Evolutionary conservation across 2,888 invertebrate genomes (phyloP).

Genomic region (Nemoura dubitans): DNA sequence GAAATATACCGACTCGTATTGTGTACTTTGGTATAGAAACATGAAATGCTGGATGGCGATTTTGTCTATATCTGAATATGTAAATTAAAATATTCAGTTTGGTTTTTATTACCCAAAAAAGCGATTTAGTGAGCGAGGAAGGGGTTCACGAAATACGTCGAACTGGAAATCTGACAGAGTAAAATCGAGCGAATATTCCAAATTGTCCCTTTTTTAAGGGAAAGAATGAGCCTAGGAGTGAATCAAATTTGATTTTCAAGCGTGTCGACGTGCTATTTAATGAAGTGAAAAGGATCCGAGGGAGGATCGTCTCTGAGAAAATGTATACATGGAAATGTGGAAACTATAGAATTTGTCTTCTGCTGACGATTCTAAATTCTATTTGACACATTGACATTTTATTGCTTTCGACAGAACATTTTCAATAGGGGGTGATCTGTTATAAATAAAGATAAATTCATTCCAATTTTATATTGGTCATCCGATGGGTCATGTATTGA

Average conservation of each 20-base stretch:
- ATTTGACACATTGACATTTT: slow-evolving; percentile 20
- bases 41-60: neutral
- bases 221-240: slow-evolving; percentile 18
- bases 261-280: slow-evolving; percentile 35
- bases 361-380: neutral
- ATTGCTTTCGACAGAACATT: neutral
- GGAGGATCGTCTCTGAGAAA: neutral
- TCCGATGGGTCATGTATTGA: neutral
- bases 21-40: slow-evolving; percentile 15
- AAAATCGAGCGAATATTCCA: slow-evolving; percentile 31
- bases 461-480: neutral
- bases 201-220: slow-evolving; percentile 19
- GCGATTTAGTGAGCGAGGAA: neutral
- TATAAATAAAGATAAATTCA: neutral
- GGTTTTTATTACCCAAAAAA: slow-evolving; percentile 15
- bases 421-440: neutral
- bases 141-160: neutral
- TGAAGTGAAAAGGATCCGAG: slow-evolving; percentile 9
- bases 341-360: neutral
- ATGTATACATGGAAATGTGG: neutral
- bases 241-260: slow-evolving; percentile 39
- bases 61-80: slow-evolving; percentile 21
- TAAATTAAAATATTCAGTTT: slow-evolving; percentile 20
- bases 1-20: neutral
- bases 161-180: slow-evolving; percentile 15